phyloP scores from a whole-genome alignment of 2,888 invertebrate species.

The Cataglyphis cursor region DNA sequence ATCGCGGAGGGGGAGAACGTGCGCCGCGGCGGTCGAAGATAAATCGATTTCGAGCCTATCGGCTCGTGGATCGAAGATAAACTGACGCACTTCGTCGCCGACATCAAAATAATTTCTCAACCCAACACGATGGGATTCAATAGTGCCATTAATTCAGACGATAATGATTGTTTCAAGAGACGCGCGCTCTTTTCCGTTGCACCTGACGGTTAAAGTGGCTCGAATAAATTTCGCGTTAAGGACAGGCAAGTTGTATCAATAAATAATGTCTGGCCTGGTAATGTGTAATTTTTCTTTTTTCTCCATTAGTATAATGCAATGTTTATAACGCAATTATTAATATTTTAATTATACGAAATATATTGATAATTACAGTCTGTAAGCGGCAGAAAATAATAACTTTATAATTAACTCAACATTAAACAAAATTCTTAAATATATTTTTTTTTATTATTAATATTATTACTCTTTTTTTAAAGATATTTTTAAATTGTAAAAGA shows the following conservation, averaged over 20 bases:
- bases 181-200: constrained; percentile 41
- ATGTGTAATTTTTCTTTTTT: not conserved
- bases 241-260: not conserved
- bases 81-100: constrained; percentile 44
- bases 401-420: not conserved
- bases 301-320: no score
- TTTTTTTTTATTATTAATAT: not conserved
- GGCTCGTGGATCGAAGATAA: constrained; percentile 55
- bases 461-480: not conserved
- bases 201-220: not conserved
- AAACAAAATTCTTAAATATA: constrained; percentile 3
- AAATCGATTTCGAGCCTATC: constrained; percentile 51
- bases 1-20: constrained; percentile 34
- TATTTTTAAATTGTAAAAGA: not conserved
- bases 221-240: not conserved
- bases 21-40: constrained; percentile 47
- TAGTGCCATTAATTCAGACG: constrained; percentile 31
- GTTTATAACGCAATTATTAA: constrained; percentile 15
- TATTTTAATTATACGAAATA: not conserved
- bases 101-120: constrained; percentile 61
- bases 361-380: not conserved
- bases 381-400: no score
- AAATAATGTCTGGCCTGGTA: not conserved
- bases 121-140: constrained; percentile 22
- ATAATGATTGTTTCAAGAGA: constrained; percentile 63